Evolutionary conservation across 2,113 vertebrate genomes (phyloP).

Genomic region (Phoxinus phoxinus): DNA sequence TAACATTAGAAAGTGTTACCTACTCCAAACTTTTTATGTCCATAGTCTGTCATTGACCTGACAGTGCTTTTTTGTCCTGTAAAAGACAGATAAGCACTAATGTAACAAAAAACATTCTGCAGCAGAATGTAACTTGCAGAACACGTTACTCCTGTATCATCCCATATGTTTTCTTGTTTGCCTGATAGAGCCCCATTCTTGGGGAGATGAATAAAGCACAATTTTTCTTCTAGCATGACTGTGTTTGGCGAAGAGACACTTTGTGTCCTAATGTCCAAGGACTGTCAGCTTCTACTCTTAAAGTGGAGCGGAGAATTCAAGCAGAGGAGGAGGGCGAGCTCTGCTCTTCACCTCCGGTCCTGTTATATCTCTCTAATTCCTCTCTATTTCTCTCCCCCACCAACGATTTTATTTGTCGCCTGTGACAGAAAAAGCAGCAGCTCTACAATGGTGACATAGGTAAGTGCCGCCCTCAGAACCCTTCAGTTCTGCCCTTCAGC

Average conservation of each 20-base stretch:
- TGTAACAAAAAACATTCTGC: neutral
- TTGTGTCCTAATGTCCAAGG: conserved; percentile 15
- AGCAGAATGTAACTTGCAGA: neutral
- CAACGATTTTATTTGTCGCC: conserved; percentile 74
- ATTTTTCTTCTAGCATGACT: conserved; percentile 32
- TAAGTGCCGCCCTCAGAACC: conserved; percentile 69
- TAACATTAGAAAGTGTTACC: too few relatives aligned
- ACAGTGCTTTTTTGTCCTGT: neutral
- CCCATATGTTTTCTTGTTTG: conserved; percentile 29
- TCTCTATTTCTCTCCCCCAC: conserved; percentile 79
- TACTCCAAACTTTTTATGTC: neutral
- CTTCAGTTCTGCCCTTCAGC: conserved; percentile 46
- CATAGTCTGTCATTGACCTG: neutral
- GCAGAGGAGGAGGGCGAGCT: conserved; percentile 58
- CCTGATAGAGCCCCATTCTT: conserved; percentile 13
- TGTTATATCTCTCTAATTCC: conserved; percentile 75
- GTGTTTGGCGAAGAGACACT: conserved; percentile 11
- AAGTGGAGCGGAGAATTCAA: conserved; percentile 26
- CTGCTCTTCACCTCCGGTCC: conserved; percentile 65
- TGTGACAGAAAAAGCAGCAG: conserved; percentile 78
- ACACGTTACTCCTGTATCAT: neutral
- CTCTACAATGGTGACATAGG: conserved; percentile 76
- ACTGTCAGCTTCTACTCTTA: conserved; percentile 26
- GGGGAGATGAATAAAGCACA: neutral
- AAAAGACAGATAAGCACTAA: neutral